A percentile compares a stretch with the other conserved stretches of the same genome.
Conservation (phyloP, 2,888 invertebrate genomes). For the Meteorus colon region DNA sequence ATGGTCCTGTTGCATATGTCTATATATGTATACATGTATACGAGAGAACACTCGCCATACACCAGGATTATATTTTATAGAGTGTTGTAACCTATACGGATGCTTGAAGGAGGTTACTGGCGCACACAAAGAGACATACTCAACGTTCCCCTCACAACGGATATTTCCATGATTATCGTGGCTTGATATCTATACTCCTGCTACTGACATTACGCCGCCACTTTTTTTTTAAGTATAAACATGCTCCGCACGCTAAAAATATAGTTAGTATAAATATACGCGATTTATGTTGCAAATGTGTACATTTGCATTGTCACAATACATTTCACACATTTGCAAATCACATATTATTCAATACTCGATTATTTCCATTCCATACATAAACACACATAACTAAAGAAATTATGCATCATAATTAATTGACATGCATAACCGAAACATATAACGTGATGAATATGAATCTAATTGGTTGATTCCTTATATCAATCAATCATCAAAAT, state of each 20-base stretch:
- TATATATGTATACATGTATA: conserved; percentile 8
- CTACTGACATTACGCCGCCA: conserved; percentile 41
- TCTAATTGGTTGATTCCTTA: conserved; percentile 30
- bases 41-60: conserved; percentile 3
- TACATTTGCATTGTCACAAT: background rate
- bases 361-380: background rate
- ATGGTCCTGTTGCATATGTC: background rate
- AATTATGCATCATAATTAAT: background rate
- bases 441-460: background rate
- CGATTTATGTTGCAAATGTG: background rate
- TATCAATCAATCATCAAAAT: conserved; percentile 22
- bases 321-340: background rate
- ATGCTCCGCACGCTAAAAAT: conserved; percentile 29
- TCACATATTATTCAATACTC: background rate
- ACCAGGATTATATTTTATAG: background rate
- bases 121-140: conserved; percentile 44
- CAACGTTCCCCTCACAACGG: conserved; percentile 52
- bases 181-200: conserved; percentile 55
- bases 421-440: background rate
- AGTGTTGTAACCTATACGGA: conserved; percentile 32
- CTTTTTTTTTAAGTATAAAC: conserved; percentile 26
- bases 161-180: conserved; percentile 62
- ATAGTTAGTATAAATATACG: background rate
- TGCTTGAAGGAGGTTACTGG: conserved; percentile 29
- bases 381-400: conserved; percentile 1